phyloP scores from a whole-genome alignment of 2,797 vertebrate species.

The Halcyon badia region DNA sequence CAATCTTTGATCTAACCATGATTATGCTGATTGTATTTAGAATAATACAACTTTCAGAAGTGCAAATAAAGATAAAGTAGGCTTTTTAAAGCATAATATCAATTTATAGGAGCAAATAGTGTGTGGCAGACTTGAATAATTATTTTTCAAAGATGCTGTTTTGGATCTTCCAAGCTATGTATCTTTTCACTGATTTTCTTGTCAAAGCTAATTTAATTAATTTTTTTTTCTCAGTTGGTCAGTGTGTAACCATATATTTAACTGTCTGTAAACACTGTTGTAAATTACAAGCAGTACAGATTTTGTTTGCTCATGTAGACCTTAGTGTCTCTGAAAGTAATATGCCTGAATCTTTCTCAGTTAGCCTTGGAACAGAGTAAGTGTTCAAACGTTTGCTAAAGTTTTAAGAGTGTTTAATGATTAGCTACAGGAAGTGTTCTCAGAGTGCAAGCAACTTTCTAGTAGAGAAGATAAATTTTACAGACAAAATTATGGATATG shows the following conservation, averaged over 20 bases:
- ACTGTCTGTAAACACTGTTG: not conserved
- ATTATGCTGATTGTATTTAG: not conserved
- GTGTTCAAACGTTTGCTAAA: not conserved
- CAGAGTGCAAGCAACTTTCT: not conserved
- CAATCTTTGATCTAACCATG: not conserved
- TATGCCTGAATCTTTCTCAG: not conserved
- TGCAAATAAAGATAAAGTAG: conserved; percentile 6
- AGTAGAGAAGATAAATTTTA: not conserved
- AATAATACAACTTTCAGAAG: conserved; percentile 12
- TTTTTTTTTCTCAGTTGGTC: not conserved
- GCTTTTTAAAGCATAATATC: not conserved
- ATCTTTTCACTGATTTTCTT: not conserved
- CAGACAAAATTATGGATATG: not conserved
- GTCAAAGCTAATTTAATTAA: not conserved
- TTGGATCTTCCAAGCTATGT: not conserved
- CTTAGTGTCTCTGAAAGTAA: not conserved
- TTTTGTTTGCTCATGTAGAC: not conserved
- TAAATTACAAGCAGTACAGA: not conserved
- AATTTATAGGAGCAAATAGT: not conserved
- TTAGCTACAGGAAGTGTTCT: not conserved
- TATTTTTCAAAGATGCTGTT: not conserved
- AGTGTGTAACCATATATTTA: not conserved
- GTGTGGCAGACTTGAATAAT: not conserved
- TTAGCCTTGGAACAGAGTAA: not conserved
- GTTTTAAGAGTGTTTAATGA: not conserved